These are phyloP conservation scores for Misgurnus mizolepis DNA, from an alignment of 2,113 vertebrate genomes.

Conservation along the genomic window DNA sequence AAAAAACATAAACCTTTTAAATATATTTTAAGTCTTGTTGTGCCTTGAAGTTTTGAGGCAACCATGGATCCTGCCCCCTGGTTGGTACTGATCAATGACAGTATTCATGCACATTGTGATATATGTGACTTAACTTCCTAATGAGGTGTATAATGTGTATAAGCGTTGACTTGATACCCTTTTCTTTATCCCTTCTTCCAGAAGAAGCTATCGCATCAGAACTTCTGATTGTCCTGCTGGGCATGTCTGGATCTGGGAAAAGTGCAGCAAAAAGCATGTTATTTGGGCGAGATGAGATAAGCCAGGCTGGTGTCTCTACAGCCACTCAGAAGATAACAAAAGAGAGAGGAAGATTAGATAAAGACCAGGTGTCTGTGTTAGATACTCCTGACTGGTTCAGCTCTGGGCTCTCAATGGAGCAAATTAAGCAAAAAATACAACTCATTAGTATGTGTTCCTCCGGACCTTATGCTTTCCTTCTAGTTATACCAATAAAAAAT, in stretches of 20 bases:
- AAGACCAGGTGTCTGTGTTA: constrained; percentile 32
- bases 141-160: too few relatives aligned
- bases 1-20: too few relatives aligned
- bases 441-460: not conserved
- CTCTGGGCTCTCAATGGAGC: not conserved
- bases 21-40: too few relatives aligned
- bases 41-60: too few relatives aligned
- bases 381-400: constrained; percentile 41
- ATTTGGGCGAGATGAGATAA: not conserved
- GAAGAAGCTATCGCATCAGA: not conserved
- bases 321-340: constrained; percentile 14
- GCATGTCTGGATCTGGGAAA: not conserved
- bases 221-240: constrained; percentile 4
- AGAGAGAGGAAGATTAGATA: constrained; percentile 29
- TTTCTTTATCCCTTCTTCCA: too few relatives aligned
- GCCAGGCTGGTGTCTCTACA: constrained; percentile 20
- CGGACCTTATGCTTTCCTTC: constrained; percentile 35
- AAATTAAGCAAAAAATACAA: constrained; percentile 12
- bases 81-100: too few relatives aligned
- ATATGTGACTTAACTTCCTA: too few relatives aligned
- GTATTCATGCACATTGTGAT: too few relatives aligned
- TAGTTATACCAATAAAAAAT: constrained; percentile 15
- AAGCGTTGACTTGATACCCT: too few relatives aligned
- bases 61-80: too few relatives aligned
- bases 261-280: not conserved